Evolutionary conservation across 1,140 invertebrate genomes (phyloP).

Genomic region (Zaprionus vittiger): DNA sequence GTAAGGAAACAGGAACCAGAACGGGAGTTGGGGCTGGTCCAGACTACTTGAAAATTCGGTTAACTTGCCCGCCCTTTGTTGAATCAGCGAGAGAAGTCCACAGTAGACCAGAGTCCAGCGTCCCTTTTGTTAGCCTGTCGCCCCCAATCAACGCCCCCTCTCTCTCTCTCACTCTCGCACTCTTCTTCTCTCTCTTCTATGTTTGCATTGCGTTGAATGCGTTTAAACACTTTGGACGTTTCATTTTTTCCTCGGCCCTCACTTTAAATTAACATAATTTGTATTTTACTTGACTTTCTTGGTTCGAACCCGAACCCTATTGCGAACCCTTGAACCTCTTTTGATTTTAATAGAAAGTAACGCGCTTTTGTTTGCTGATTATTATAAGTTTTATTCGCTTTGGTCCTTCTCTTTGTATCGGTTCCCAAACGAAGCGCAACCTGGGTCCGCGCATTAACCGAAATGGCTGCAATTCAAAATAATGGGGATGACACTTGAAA

Average conservation of each 20-base stretch:
- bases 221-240: slow-evolving; percentile 68
- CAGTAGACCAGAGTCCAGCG: slow-evolving; percentile 2
- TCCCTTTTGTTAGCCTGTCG: slow-evolving; percentile 56
- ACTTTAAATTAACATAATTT: slow-evolving; percentile 82
- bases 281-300: slow-evolving; percentile 63
- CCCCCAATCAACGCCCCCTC: neutral
- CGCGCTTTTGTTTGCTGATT: slow-evolving; percentile 70
- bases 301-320: slow-evolving; percentile 26
- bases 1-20: neutral
- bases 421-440: slow-evolving; percentile 13
- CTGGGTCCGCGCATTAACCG: slow-evolving; percentile 59
- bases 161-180: neutral
- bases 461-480: slow-evolving; percentile 79
- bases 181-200: neutral
- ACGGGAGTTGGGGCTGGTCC: neutral
- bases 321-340: slow-evolving; percentile 34
- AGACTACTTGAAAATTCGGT: slow-evolving; percentile 56
- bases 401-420: slow-evolving; percentile 51
- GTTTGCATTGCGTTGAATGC: slow-evolving; percentile 45
- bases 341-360: slow-evolving; percentile 75
- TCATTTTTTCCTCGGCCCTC: slow-evolving; percentile 50
- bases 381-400: slow-evolving; percentile 67
- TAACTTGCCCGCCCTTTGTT: slow-evolving; percentile 44
- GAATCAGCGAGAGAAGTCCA: neutral
- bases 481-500: slow-evolving; percentile 72